Percentiles rank a stretch among this genome's conserved stretches.
Conservation (phyloP, 2,888 invertebrate species). For the Hydrotaea diabolus region DNA sequence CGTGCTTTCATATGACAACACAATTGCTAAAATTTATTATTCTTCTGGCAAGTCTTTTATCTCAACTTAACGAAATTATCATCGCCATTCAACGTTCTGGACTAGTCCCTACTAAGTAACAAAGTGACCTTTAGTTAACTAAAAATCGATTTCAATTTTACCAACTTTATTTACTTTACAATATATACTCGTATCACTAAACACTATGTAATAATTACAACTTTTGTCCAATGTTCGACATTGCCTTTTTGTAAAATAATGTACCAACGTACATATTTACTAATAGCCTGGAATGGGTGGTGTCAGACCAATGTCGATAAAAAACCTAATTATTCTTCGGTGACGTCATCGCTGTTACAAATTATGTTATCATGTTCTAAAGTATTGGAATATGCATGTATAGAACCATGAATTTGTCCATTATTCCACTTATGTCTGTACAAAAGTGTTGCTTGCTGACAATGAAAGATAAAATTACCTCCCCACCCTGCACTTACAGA, state of each 20-base stretch:
- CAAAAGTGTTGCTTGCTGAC: constrained; percentile 2
- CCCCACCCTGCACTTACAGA: constrained; percentile 32
- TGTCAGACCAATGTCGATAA: neutral
- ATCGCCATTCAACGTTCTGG: too few species aligned
- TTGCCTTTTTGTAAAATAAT: neutral
- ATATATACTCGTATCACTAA: neutral
- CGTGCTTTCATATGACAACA: too few species aligned
- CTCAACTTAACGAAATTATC: too few species aligned
- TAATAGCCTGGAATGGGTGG: neutral
- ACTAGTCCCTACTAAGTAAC: too few species aligned
- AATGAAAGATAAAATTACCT: constrained; percentile 43
- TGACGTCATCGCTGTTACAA: neutral
- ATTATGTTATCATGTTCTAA: neutral
- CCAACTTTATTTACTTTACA: neutral
- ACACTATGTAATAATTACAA: neutral
- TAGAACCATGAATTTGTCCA: neutral
- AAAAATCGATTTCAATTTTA: constrained; percentile 1
- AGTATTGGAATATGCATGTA: neutral
- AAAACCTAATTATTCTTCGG: neutral
- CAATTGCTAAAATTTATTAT: too few species aligned
- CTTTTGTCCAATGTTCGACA: neutral
- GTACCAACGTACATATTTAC: neutral
- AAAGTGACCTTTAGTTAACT: constrained; percentile 1
- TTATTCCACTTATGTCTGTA: neutral
- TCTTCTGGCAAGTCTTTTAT: too few species aligned